A percentile compares a stretch with the other conserved stretches of the same genome.
Conservation (phyloP, 2,888 invertebrate species). For the Rugalucina vietnamica region DNA sequence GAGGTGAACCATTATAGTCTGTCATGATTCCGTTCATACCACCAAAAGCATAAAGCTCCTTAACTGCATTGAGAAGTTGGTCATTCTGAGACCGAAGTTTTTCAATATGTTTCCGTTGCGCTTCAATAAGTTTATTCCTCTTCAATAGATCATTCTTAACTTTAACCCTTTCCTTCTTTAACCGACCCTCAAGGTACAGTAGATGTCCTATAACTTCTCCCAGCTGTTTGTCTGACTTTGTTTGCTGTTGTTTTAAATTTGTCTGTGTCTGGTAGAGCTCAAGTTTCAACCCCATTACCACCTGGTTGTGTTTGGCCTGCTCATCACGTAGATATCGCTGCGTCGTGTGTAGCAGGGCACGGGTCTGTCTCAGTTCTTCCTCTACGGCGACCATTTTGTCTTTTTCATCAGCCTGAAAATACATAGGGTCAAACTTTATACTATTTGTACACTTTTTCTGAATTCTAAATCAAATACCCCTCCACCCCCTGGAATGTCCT, state of each 20-base stretch:
- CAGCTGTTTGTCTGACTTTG: slow-evolving; percentile 69
- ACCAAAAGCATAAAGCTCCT: slow-evolving; percentile 69
- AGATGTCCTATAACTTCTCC: slow-evolving; percentile 73
- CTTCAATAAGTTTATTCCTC: slow-evolving; percentile 70
- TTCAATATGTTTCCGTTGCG: slow-evolving; percentile 70
- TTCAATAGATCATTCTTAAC: slow-evolving; percentile 64
- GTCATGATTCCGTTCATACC: slow-evolving; percentile 70
- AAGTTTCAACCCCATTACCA: slow-evolving; percentile 66
- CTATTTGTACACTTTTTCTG: too few relatives aligned
- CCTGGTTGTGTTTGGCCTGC: slow-evolving; percentile 66
- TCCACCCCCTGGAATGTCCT: too few relatives aligned
- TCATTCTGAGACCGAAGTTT: slow-evolving; percentile 71
- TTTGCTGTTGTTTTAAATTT: slow-evolving; percentile 54
- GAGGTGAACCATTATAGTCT: slow-evolving; percentile 24
- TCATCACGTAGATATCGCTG: slow-evolving; percentile 65
- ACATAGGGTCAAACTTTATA: too few relatives aligned
- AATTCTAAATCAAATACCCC: too few relatives aligned
- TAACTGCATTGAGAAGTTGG: slow-evolving; percentile 69
- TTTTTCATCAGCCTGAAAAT: background rate
- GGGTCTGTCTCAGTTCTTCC: slow-evolving; percentile 44
- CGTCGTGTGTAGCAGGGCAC: slow-evolving; percentile 56
- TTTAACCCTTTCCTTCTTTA: slow-evolving; percentile 71
- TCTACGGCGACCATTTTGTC: slow-evolving; percentile 17
- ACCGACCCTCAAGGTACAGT: slow-evolving; percentile 73
- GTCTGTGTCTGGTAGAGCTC: slow-evolving; percentile 69